Conservation (phyloP, 2,797 vertebrate genomes). For the Manis crassicaudata region DNA sequence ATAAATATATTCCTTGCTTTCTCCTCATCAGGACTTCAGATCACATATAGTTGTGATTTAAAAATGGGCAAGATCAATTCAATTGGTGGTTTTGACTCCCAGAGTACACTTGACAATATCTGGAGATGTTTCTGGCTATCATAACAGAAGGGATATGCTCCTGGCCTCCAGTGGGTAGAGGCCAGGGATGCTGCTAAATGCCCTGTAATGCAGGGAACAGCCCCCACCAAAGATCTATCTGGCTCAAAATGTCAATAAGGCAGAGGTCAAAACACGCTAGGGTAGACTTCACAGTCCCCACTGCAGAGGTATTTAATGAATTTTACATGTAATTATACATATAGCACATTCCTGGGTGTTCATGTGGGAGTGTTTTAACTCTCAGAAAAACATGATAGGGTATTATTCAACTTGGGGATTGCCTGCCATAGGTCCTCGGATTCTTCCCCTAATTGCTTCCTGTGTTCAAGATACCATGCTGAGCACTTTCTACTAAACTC, state of each 20-base stretch:
- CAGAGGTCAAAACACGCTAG: background rate
- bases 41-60: background rate
- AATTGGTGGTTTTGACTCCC: background rate
- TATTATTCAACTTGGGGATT: background rate
- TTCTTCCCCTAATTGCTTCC: background rate
- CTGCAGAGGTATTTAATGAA: background rate
- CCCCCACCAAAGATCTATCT: too few relatives aligned
- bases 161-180: background rate
- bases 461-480: background rate
- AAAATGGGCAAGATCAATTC: background rate
- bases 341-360: fast-evolving
- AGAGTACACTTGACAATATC: background rate
- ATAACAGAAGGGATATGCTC: too few relatives aligned
- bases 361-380: background rate
- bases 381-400: fast-evolving
- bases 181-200: background rate
- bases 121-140: background rate
- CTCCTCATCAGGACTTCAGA: background rate
- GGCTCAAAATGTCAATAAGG: background rate
- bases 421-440: background rate
- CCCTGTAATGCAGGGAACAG: fast-evolving
- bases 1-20: background rate
- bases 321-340: background rate
- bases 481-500: background rate
- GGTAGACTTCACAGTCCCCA: background rate